Percentiles rank a stretch among this genome's conserved stretches.
phyloP scores from a whole-genome alignment of 2,797 vertebrate genomes.

The Schizopygopsis malacanthus region DNA sequence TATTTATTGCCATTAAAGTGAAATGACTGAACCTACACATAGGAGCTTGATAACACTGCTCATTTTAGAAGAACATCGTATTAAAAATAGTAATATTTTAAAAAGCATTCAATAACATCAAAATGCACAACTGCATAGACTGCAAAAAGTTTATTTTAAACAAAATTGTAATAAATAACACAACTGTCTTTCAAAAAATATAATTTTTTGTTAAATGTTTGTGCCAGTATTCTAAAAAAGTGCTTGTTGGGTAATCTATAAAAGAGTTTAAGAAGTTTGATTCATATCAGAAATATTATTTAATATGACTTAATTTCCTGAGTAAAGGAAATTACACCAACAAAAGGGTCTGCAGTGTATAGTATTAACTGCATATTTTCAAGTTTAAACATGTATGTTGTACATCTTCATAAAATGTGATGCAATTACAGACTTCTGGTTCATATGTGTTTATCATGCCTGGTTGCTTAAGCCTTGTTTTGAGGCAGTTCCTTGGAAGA shows the following conservation, averaged over 20 bases:
- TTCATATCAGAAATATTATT: neutral
- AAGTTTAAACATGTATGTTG: neutral
- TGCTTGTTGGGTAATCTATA: neutral
- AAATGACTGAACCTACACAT: too few relatives aligned
- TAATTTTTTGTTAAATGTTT: neutral
- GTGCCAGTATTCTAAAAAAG: too few relatives aligned
- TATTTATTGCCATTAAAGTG: too few relatives aligned
- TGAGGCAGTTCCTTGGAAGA: neutral
- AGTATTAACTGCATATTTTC: neutral
- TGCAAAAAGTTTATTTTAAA: too few relatives aligned
- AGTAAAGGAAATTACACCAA: neutral
- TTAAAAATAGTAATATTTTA: neutral
- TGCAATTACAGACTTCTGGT: too few relatives aligned
- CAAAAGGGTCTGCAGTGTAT: neutral
- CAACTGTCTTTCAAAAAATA: neutral
- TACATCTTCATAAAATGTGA: neutral
- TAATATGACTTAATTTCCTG: neutral
- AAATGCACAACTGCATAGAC: neutral
- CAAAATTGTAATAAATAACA: neutral
- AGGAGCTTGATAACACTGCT: too few relatives aligned
- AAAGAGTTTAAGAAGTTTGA: neutral
- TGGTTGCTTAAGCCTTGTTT: constrained; percentile 7
- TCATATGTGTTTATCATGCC: neutral
- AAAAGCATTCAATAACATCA: neutral
- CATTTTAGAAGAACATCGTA: neutral